Evolutionary conservation across 2,888 invertebrate genomes (phyloP), one percentile per base, ranked within the genome.

Genomic region (Fragum sueziense): DNA sequence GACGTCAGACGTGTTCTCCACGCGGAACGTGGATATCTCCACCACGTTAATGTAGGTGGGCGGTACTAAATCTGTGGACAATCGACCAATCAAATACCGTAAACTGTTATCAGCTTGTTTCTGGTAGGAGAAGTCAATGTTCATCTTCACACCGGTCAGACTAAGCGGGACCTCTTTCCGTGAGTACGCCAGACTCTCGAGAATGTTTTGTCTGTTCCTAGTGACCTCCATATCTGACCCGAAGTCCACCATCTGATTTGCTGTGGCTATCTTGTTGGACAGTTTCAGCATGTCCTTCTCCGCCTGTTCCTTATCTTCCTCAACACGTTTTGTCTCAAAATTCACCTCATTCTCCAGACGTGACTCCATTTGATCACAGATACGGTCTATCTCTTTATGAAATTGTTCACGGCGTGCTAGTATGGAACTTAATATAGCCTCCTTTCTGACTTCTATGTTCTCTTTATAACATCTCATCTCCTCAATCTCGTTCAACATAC

Each of bases 221-320:
- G 85, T 81, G n/a, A 86, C 51, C 51, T 86, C 86, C 14, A 82
- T 83, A 54, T 85, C 85, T 2, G 85, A 85, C 7, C 83, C 85
- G 41, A 83, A 86, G 68, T 86, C 86, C 6, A 85, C 75, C 70
- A 86, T 86, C 34, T 86, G 85, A 72, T 78, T 81, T 31, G 86
- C 86, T n/a, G 82, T 84, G 9, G 80, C 75, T 27, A 84, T 79
- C 52, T 81, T 81, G 27, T 76, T 74, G 2, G 84, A 84, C 27
- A 84, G 65, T 3, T 61, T 78, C 59, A 80, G 29, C 79, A 84
- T 77, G 47, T 84, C 71, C 41, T 77, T 74, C 59, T 84, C 84
- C 51, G 80, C 27, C 0, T 34, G 22, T 22, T 82, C 80, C 27
- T 80, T 75, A 41, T 84, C 84, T 62, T 84, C 76, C 20, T 70